Base-by-base conservation (phyloP, 1,140 invertebrate genomes). In the Scaptomyza hsui region DNA sequence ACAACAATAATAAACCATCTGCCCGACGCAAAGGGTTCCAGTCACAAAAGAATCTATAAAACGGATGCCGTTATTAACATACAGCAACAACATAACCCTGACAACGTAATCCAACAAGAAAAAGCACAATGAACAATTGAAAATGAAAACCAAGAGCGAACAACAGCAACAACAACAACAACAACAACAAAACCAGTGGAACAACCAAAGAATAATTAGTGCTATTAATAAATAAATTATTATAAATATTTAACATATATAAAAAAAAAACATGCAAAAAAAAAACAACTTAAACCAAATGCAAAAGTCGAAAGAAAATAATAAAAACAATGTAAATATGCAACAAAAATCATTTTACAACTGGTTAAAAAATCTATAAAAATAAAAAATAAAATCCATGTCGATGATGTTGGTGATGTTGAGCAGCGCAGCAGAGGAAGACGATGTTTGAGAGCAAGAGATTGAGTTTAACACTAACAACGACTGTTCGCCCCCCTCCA, bases 151-250 rank as follows among this genome's bases (percentile, higher is more conserved):
- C 67, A 90, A 82, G 72, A 82, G 70, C 78, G 45, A 71, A 74
- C 49, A 63, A 75, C 35, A 73, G 79, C 12, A 60, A 71, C 53
- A 72, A 78, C 67, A 63, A 75, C 35, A 73, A 83, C 12, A 60
- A 71, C 53, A 72, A 78, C 67, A 89, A 85, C 80, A 79, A 76
- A 91, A 90, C 89, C 90, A 90, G 90, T 91, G 83, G 83, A 90
- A 75, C 81, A 90, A 90, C 90, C 90, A 91, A 91, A 91, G 89
- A 91, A 89, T 89, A 82, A 81, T 89, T 91, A 91, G 82, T 89
- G 89, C 89, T 89, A 90, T 88, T 89, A 78, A 78, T 81, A 75
- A 74, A 69, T 75, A 79, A 81, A 78, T 89, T 72, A 76, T 72
- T 75, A 78, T 78, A 77, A 82, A 56, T 89, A 89, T 83, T 72